phyloP scores from a whole-genome alignment of 2,113 vertebrate species.

The Dicerorhinus sumatrensis region DNA sequence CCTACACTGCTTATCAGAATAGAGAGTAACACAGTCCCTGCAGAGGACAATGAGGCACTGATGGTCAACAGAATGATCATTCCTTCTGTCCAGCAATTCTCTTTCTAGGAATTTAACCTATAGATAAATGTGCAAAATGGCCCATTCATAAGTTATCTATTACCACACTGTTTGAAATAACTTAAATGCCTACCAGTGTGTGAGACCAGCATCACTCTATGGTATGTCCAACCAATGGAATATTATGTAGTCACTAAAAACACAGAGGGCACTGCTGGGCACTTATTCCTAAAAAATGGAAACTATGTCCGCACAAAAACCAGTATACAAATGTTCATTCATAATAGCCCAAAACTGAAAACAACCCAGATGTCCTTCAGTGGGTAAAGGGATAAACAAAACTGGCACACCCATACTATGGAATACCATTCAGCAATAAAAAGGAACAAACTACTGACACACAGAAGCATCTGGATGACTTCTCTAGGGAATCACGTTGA shows the following conservation, averaged over 20 bases:
- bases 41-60: background rate
- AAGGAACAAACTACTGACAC: background rate
- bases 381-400: background rate
- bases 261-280: background rate
- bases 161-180: background rate
- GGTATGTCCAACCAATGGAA: background rate
- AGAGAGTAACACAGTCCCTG: background rate
- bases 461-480: background rate
- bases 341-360: background rate
- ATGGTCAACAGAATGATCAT: background rate
- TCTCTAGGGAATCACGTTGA: background rate
- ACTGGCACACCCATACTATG: background rate
- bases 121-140: background rate
- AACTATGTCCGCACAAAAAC: background rate
- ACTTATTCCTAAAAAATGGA: conserved; percentile 1
- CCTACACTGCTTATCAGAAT: background rate
- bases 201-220: background rate
- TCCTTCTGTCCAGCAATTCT: conserved; percentile 17
- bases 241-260: background rate
- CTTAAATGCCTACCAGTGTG: background rate
- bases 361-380: conserved; percentile 3
- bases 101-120: conserved; percentile 17
- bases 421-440: background rate
- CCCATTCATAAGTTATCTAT: conserved; percentile 14
- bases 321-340: background rate